phyloP scores from a whole-genome alignment of 2,113 vertebrate genomes.

The Pampusana beccarii region DNA sequence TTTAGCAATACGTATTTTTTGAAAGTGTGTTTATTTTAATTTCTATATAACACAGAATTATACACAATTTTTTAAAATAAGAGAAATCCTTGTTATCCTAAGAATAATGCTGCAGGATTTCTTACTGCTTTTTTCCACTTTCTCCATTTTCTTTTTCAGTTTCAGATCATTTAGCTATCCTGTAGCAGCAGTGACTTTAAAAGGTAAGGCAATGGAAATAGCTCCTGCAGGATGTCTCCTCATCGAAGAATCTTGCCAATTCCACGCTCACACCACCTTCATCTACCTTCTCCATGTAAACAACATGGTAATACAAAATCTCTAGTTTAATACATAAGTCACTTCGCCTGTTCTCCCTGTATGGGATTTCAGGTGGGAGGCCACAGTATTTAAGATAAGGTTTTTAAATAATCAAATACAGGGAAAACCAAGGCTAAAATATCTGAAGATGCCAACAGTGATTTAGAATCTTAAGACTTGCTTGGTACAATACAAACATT shows the following conservation, averaged over 20 bases:
- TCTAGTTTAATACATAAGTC: not conserved
- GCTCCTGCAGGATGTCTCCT: not conserved
- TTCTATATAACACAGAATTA: not conserved
- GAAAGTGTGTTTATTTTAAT: not conserved
- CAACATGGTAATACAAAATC: not conserved
- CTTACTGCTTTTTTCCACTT: not conserved
- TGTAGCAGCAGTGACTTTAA: not conserved
- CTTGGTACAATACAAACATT: not conserved
- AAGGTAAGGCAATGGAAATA: not conserved
- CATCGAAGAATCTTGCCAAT: not conserved
- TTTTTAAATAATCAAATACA: not conserved
- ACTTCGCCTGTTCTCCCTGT: not conserved
- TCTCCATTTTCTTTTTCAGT: not conserved
- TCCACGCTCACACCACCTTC: not conserved
- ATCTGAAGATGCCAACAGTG: not conserved
- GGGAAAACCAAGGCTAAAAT: not conserved
- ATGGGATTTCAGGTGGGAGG: not conserved
- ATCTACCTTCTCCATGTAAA: not conserved
- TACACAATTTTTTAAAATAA: not conserved
- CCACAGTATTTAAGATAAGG: not conserved
- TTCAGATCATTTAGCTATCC: not conserved
- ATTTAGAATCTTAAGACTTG: not conserved
- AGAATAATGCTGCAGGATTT: not conserved
- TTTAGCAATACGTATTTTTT: not conserved
- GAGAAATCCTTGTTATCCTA: not conserved